Evolutionary conservation across 2,888 invertebrate genomes (phyloP).

Genomic region (Anoncus sp.): DNA sequence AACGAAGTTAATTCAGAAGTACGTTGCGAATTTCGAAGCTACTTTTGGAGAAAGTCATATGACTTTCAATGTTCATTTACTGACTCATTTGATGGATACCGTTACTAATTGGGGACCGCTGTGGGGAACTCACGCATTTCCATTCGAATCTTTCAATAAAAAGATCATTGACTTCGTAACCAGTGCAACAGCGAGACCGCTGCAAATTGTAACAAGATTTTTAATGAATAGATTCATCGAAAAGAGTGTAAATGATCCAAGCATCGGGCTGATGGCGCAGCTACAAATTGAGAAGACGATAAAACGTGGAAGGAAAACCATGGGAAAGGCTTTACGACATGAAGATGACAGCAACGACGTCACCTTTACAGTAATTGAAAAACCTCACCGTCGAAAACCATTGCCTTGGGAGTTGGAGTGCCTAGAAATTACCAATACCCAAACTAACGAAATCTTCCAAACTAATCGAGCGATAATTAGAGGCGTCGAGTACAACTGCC

Average conservation of each 20-base stretch:
- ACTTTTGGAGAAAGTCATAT: conserved; percentile 51
- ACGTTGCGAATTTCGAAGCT: conserved; percentile 37
- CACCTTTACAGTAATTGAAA: conserved; percentile 2
- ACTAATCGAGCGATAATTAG: conserved; percentile 1
- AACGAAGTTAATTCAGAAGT: conserved; percentile 32
- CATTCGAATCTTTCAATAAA: background rate
- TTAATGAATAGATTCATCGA: conserved; percentile 13
- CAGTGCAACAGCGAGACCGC: background rate
- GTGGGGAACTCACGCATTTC: background rate
- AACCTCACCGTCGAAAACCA: conserved; percentile 8
- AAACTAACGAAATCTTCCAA: conserved; percentile 6
- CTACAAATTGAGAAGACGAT: conserved; percentile 6
- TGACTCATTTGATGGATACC: conserved; percentile 41
- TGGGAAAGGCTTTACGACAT: conserved; percentile 9
- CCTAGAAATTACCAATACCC: background rate
- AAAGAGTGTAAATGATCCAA: background rate
- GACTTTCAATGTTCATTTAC: conserved; percentile 59
- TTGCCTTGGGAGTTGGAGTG: conserved; percentile 10
- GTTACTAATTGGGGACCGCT: conserved; percentile 12
- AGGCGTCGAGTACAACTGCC: conserved; percentile 10
- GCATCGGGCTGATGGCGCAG: conserved; percentile 5
- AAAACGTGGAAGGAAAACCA: conserved; percentile 10
- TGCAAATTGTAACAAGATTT: background rate
- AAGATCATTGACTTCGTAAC: background rate
- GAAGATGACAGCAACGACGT: conserved; percentile 7